These are phyloP conservation scores for Ophion ventricosus DNA, from an alignment of 2,888 invertebrate species.

Conservation along the genomic window DNA sequence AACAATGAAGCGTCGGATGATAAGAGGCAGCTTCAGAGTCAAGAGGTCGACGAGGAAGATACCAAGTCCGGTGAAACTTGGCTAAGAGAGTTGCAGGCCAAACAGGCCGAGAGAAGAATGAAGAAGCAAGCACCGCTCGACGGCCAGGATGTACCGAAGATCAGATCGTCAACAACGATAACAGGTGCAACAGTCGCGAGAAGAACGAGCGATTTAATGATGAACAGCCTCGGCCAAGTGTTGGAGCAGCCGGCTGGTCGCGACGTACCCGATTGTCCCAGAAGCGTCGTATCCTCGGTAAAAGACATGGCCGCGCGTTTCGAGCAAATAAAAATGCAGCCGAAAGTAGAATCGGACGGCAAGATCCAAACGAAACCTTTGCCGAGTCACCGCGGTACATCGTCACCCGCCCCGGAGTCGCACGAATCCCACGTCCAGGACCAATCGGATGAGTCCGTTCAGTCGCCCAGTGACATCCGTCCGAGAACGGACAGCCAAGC, in stretches of 20 bases:
- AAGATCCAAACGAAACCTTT: slow-evolving; percentile 70
- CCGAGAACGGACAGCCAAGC: slow-evolving; percentile 64
- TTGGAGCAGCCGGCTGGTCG: slow-evolving; percentile 71
- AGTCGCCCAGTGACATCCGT: slow-evolving; percentile 59
- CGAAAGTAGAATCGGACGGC: slow-evolving; percentile 75
- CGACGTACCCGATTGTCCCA: slow-evolving; percentile 78
- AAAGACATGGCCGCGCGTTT: slow-evolving; percentile 93
- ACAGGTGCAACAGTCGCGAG: slow-evolving; percentile 74
- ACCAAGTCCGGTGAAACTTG: slow-evolving; percentile 86
- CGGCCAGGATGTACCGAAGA: slow-evolving; percentile 81
- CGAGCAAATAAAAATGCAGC: slow-evolving; percentile 85
- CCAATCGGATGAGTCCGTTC: slow-evolving; percentile 46
- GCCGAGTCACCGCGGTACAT: slow-evolving; percentile 54
- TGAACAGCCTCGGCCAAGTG: slow-evolving; percentile 74
- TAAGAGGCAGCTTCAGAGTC: slow-evolving; percentile 66
- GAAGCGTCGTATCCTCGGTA: slow-evolving; percentile 84
- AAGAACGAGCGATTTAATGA: slow-evolving; percentile 79
- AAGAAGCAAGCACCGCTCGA: slow-evolving; percentile 82
- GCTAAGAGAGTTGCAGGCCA: slow-evolving; percentile 92
- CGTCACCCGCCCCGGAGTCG: slow-evolving; percentile 67
- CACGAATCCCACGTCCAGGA: slow-evolving; percentile 59
- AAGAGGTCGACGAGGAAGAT: slow-evolving; percentile 72
- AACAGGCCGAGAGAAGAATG: slow-evolving; percentile 87
- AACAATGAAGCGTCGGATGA: slow-evolving; percentile 76
- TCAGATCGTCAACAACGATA: slow-evolving; percentile 66